Evolutionary conservation across 2,888 invertebrate species (phyloP).

Genomic region (Sepioteuthis lessoniana): DNA sequence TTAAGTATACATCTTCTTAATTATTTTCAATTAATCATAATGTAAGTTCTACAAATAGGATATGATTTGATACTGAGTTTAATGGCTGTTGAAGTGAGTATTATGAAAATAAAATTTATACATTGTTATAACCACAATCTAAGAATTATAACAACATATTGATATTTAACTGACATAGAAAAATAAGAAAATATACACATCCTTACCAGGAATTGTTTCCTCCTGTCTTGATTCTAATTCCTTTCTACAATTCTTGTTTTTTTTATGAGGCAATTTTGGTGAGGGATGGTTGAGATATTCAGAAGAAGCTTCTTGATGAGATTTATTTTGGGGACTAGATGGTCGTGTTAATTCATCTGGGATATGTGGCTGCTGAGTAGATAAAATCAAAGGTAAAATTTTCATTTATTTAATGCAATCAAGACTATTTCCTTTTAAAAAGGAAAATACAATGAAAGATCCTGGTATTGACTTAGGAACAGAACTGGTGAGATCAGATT

Average conservation of each 20-base stretch:
- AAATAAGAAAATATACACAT: neutral
- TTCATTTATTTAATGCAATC: neutral
- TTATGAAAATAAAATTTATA: no score
- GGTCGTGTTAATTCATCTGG: neutral
- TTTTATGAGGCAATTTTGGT: conserved; percentile 33
- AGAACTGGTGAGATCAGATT: no score
- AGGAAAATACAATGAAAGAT: no score
- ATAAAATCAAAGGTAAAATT: neutral
- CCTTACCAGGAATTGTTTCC: neutral
- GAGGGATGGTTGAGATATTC: neutral
- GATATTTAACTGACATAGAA: neutral
- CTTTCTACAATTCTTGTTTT: neutral
- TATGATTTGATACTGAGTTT: no score
- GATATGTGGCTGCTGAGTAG: neutral
- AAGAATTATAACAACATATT: no score
- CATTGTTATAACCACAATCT: no score
- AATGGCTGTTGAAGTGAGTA: no score
- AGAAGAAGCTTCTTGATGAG: neutral
- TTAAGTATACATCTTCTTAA: no score
- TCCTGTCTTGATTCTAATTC: neutral
- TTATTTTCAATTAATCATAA: no score
- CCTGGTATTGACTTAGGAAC: no score
- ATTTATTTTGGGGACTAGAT: neutral
- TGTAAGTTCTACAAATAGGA: no score
- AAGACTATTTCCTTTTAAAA: neutral